These are phyloP conservation scores for Drosophila lacicola DNA, from an alignment of 2,888 invertebrate genomes.

Conservation along the genomic window DNA sequence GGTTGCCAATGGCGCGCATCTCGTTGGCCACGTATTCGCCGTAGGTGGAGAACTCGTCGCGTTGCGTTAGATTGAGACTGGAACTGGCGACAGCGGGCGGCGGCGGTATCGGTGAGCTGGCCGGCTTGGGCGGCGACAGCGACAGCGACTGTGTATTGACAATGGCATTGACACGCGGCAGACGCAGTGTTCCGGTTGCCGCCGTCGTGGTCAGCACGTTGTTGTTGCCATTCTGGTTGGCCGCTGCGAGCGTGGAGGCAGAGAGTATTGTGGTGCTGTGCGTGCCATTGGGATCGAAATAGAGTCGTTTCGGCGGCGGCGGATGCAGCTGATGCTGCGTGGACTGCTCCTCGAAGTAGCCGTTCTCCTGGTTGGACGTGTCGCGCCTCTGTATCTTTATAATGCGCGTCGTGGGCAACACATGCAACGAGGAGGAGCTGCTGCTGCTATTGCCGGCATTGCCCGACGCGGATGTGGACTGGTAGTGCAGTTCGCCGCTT, in stretches of 20 bases:
- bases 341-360: conserved; percentile 77
- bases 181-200: conserved; percentile 49
- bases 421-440: conserved; percentile 59
- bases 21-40: conserved; percentile 88
- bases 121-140: conserved; percentile 46
- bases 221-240: conserved; percentile 52
- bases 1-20: conserved; percentile 86
- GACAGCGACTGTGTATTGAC: conserved; percentile 46
- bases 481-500: conserved; percentile 82
- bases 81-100: conserved; percentile 41
- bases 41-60: conserved; percentile 87
- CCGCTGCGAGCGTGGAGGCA: conserved; percentile 60
- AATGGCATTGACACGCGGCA: conserved; percentile 62
- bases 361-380: conserved; percentile 72
- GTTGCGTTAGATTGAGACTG: conserved; percentile 8
- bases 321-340: conserved; percentile 64
- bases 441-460: conserved; percentile 23
- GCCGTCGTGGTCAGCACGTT: conserved; percentile 50
- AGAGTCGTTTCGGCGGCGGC: conserved; percentile 72
- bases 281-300: conserved; percentile 72
- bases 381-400: conserved; percentile 83
- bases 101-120: conserved; percentile 47
- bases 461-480: conserved; percentile 42
- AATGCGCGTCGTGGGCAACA: conserved; percentile 76
- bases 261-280: conserved; percentile 74